Percentiles rank a stretch among this genome's conserved stretches.
These are phyloP conservation scores for Phalacrocorax aristotelis DNA, from an alignment of 2,113 vertebrate species.

Conservation along the genomic window DNA sequence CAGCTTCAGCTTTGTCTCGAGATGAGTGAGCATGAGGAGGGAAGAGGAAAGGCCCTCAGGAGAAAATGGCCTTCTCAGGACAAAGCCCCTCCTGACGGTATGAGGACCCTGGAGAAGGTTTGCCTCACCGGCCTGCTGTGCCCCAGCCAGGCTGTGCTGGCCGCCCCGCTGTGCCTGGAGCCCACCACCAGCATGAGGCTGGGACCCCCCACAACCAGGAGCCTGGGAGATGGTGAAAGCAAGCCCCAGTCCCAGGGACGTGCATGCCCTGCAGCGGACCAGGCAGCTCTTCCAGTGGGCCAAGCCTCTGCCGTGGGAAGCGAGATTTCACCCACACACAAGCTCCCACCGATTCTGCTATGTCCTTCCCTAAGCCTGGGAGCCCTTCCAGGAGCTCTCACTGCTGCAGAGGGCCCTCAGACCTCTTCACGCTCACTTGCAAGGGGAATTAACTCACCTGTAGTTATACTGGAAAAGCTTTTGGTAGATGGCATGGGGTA, in stretches of 20 bases:
- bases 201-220: no score
- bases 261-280: background rate
- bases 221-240: rapidly evolving
- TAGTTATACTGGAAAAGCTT: slow-evolving; percentile 68
- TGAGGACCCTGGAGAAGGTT: background rate
- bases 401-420: rapidly evolving
- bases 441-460: slow-evolving; percentile 26
- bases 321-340: background rate
- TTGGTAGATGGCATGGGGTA: slow-evolving; percentile 69
- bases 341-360: background rate
- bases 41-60: background rate
- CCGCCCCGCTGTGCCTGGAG: background rate
- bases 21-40: background rate
- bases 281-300: background rate
- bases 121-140: background rate
- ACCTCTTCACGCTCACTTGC: rapidly evolving
- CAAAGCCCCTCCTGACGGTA: background rate
- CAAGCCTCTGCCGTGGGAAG: background rate
- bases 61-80: background rate
- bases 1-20: background rate
- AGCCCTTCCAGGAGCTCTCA: background rate
- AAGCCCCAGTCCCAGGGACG: background rate
- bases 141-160: background rate
- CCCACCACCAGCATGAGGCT: background rate
- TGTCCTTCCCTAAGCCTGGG: rapidly evolving